Percentiles rank a stretch among this genome's conserved stretches.
Evolutionary conservation across 2,888 invertebrate genomes (phyloP).

Genomic region (Macaria notata): DNA sequence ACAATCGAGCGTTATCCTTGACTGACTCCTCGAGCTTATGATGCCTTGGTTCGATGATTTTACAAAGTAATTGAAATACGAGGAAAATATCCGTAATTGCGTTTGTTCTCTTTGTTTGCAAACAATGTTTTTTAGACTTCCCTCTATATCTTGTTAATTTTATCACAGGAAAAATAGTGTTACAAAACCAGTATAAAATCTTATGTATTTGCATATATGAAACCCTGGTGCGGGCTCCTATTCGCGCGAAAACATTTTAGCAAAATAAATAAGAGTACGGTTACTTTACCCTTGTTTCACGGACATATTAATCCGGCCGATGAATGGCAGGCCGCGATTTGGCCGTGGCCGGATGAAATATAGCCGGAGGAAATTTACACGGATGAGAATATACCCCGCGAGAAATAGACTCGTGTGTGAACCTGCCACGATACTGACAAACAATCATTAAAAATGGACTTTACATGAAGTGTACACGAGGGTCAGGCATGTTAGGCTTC

Average conservation of each 20-base stretch:
- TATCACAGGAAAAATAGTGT: too few relatives aligned
- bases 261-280: slow-evolving; percentile 25
- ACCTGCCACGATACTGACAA: too few relatives aligned
- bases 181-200: too few relatives aligned
- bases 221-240: slow-evolving; percentile 10
- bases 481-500: too few relatives aligned
- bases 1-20: slow-evolving; percentile 35
- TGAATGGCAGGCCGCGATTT: slow-evolving; percentile 35
- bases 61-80: slow-evolving; percentile 15
- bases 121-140: too few relatives aligned
- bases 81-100: neutral
- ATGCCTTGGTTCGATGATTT: slow-evolving; percentile 12
- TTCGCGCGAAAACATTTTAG: slow-evolving; percentile 18
- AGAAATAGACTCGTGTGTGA: slow-evolving; percentile 20
- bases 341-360: slow-evolving; percentile 22
- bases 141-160: too few relatives aligned
- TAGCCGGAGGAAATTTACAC: slow-evolving; percentile 33
- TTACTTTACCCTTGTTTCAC: slow-evolving; percentile 27
- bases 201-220: slow-evolving; percentile 1
- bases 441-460: too few relatives aligned
- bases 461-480: too few relatives aligned
- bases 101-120: too few relatives aligned
- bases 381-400: slow-evolving; percentile 32
- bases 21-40: slow-evolving; percentile 12
- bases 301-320: slow-evolving; percentile 39